Conservation (phyloP, 2,113 vertebrate species). For the Prionailurus bengalensis region DNA sequence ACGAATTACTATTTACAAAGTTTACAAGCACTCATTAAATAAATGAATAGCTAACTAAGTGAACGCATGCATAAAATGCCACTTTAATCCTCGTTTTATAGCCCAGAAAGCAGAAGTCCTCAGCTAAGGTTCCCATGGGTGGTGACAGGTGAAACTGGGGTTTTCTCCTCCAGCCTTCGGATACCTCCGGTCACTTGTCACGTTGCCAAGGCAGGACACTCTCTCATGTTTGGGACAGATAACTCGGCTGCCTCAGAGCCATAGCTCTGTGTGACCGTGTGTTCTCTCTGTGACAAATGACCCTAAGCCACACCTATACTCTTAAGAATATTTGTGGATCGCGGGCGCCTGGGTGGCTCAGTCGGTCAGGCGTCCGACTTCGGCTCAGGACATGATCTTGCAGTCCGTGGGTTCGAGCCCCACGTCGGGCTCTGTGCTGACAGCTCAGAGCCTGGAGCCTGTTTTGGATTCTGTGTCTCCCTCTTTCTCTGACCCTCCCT, state of each 20-base stretch:
- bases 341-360: too few relatives aligned
- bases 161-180: fast-evolving
- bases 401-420: too few relatives aligned
- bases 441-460: too few relatives aligned
- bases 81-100: background rate
- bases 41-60: background rate
- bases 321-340: background rate
- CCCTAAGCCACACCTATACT: background rate
- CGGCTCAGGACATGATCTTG: too few relatives aligned
- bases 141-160: background rate
- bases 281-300: background rate
- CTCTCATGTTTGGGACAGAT: background rate
- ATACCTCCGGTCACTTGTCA: background rate
- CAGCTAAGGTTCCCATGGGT: background rate
- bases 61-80: background rate
- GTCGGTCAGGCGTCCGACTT: too few relatives aligned
- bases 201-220: background rate
- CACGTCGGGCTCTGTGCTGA: too few relatives aligned
- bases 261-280: background rate
- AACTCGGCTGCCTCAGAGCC: background rate
- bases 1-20: background rate
- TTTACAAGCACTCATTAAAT: background rate
- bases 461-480: too few relatives aligned
- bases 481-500: too few relatives aligned
- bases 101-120: background rate